Evolutionary conservation across 2,113 vertebrate genomes (phyloP).

Genomic region (Paramormyrops kingsleyae): DNA sequence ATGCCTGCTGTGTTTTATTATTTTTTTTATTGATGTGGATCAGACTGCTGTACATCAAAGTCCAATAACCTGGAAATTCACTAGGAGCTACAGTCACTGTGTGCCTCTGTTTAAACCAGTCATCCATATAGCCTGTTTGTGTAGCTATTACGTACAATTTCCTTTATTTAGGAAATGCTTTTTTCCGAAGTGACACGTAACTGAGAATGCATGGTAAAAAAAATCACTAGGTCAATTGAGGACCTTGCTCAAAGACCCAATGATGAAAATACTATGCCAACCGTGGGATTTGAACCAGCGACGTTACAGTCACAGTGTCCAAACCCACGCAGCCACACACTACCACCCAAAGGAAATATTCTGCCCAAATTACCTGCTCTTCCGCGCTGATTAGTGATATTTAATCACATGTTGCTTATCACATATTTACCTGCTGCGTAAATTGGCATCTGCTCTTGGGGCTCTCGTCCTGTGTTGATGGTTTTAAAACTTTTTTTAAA

Average conservation of each 20-base stretch:
- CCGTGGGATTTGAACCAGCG: neutral
- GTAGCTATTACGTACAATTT: neutral
- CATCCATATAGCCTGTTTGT: neutral
- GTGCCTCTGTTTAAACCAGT: neutral
- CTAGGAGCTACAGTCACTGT: neutral
- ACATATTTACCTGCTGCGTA: neutral
- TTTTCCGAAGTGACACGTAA: neutral
- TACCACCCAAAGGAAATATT: neutral
- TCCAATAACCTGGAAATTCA: neutral
- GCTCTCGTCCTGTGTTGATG: neutral
- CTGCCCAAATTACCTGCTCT: neutral
- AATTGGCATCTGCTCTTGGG: neutral
- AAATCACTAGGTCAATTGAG: neutral
- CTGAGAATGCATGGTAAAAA: neutral
- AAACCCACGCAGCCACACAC: neutral
- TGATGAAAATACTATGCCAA: neutral
- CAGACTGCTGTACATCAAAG: neutral
- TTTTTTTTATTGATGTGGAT: neutral
- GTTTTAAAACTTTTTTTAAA: neutral
- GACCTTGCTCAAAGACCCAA: neutral
- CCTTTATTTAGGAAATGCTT: neutral
- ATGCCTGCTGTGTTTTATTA: neutral
- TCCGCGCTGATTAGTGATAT: neutral
- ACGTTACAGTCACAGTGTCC: neutral
- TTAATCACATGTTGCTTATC: neutral